Conservation (phyloP, 2,113 vertebrate species). For the Crotalus horridus region DNA sequence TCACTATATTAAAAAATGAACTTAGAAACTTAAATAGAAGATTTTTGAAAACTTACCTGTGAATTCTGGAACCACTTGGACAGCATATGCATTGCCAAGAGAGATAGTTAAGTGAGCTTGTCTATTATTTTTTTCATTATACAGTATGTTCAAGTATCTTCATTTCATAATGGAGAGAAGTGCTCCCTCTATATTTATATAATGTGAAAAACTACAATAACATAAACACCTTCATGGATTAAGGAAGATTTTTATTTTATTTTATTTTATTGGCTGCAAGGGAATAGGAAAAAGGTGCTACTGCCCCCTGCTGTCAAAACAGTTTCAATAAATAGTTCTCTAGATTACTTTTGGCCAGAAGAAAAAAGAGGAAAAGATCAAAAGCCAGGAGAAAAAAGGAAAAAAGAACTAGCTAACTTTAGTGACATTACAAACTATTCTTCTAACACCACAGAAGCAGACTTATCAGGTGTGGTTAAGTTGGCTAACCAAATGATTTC, state of each 20-base stretch:
- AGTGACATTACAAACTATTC: not conserved
- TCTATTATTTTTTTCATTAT: not conserved
- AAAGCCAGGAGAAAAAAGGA: not conserved
- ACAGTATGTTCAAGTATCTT: not conserved
- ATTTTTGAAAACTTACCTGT: not conserved
- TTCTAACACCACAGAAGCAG: not conserved
- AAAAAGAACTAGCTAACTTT: not conserved
- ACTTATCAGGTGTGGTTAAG: not conserved
- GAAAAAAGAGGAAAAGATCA: not conserved
- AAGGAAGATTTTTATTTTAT: not conserved
- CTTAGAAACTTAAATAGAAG: not conserved
- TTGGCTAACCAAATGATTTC: not conserved
- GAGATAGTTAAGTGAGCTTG: not conserved
- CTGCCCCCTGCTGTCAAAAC: constrained; percentile 58
- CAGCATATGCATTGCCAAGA: not conserved
- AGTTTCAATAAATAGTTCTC: not conserved
- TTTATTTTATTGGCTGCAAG: accelerated
- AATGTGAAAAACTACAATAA: not conserved
- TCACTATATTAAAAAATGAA: not conserved
- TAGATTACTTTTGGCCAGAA: not conserved
- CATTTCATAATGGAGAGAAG: not conserved
- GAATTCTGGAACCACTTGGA: not conserved
- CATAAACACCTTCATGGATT: not conserved
- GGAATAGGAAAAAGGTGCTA: constrained; percentile 42
- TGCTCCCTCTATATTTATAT: not conserved